phyloP scores from a whole-genome alignment of 2,113 vertebrate genomes.

The Aldabrachelys gigantea region DNA sequence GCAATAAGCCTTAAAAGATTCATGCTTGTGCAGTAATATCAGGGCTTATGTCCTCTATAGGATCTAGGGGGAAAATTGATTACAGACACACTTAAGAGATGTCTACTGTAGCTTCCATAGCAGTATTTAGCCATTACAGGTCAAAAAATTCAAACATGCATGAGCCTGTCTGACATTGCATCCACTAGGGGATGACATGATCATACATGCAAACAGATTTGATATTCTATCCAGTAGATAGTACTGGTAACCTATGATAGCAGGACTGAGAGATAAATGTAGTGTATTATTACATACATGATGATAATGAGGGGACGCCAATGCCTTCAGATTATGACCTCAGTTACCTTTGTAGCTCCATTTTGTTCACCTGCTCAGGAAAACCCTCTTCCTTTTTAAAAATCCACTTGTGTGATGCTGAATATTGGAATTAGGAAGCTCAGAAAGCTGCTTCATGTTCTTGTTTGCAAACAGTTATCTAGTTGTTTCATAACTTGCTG shows the following conservation, averaged over 20 bases:
- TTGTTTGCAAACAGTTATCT: constrained; percentile 18
- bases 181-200: not conserved
- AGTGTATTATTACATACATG: not conserved
- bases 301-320: not conserved
- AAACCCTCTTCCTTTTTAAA: not conserved
- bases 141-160: not conserved
- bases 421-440: not conserved
- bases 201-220: not conserved
- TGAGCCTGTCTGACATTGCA: not conserved
- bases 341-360: fast-evolving
- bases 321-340: not conserved
- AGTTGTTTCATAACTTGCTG: constrained; percentile 41
- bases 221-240: fast-evolving
- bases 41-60: not conserved
- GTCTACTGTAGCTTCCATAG: not conserved
- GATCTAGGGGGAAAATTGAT: not conserved
- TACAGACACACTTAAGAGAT: not conserved
- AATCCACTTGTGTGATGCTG: not conserved
- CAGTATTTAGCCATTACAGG: not conserved
- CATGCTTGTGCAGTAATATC: not conserved
- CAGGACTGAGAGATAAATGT: not conserved
- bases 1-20: not conserved
- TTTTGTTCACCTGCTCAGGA: not conserved
- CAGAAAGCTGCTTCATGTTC: not conserved
- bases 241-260: fast-evolving